These are phyloP conservation scores for Hippocampus zosterae DNA, from an alignment of 2,113 vertebrate genomes.

Conservation along the genomic window DNA sequence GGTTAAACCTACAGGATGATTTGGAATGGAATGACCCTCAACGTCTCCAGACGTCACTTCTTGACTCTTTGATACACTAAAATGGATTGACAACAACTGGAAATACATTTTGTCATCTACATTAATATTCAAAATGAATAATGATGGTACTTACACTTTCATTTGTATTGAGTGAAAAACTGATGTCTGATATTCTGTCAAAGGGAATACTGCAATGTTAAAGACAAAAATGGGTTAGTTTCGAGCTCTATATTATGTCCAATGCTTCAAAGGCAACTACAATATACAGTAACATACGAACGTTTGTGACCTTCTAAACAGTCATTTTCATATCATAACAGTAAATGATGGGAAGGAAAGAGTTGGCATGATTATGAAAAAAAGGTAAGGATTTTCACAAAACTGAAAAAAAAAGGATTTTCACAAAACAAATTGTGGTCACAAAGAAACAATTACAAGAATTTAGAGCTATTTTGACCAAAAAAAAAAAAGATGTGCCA, in stretches of 20 bases:
- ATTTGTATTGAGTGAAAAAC: constrained; percentile 97
- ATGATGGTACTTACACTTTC: constrained; percentile 90
- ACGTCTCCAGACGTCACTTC: background rate
- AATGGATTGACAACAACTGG: background rate
- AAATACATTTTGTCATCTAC: background rate
- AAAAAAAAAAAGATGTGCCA: background rate
- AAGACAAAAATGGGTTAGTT: constrained; percentile 67
- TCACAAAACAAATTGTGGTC: background rate
- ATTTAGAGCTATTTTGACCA: background rate
- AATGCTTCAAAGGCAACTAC: background rate
- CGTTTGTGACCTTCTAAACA: background rate
- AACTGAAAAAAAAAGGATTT: background rate
- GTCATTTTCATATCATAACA: background rate
- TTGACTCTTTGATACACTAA: background rate
- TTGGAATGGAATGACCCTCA: too few relatives aligned
- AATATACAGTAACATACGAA: background rate
- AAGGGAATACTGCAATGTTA: constrained; percentile 91
- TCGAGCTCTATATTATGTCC: constrained; percentile 6
- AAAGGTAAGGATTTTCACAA: background rate
- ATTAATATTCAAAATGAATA: constrained; percentile 35
- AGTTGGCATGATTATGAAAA: background rate
- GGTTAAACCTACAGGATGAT: too few relatives aligned
- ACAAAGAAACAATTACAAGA: background rate
- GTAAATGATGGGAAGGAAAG: background rate
- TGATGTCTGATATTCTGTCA: constrained; percentile 99